A percentile compares a stretch with the other conserved stretches of the same genome.
Conservation (phyloP, 2,888 invertebrate species). For the Teleiodes luculella region DNA sequence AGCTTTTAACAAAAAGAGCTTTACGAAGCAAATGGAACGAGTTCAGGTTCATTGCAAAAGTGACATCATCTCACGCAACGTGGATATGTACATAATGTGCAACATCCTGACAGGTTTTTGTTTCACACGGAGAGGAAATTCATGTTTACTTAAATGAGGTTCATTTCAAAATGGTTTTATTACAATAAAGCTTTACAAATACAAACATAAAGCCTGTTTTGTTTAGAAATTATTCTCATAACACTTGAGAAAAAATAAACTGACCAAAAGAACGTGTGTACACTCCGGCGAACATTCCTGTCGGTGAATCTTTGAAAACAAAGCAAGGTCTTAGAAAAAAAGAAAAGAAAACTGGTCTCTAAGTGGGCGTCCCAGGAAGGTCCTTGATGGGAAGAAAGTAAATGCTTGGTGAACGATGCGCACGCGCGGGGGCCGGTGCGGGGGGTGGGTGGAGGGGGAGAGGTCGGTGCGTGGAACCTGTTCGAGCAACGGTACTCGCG, state of each 20-base stretch:
- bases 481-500: slow-evolving; percentile 70
- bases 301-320: neutral
- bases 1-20: slow-evolving; percentile 11
- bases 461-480: slow-evolving; percentile 60
- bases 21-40: slow-evolving; percentile 15
- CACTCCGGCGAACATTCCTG: neutral
- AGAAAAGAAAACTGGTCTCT: neutral
- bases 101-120: slow-evolving; percentile 10
- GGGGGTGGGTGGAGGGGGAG: slow-evolving; percentile 32
- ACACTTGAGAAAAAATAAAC: neutral
- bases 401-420: slow-evolving; percentile 57
- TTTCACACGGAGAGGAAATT: slow-evolving; percentile 3
- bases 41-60: slow-evolving; percentile 7
- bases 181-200: neutral
- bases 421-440: slow-evolving; percentile 35
- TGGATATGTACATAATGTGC: no score
- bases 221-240: neutral
- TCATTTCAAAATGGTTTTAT: slow-evolving; percentile 1
- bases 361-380: slow-evolving; percentile 45
- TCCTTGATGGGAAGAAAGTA: slow-evolving; percentile 77
- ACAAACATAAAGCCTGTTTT: no score
- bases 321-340: neutral
- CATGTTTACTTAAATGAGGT: slow-evolving; percentile 27
- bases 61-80: slow-evolving; percentile 15
- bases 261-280: neutral